phyloP scores from a whole-genome alignment of 2,888 invertebrate genomes.

The Allygus modestus region DNA sequence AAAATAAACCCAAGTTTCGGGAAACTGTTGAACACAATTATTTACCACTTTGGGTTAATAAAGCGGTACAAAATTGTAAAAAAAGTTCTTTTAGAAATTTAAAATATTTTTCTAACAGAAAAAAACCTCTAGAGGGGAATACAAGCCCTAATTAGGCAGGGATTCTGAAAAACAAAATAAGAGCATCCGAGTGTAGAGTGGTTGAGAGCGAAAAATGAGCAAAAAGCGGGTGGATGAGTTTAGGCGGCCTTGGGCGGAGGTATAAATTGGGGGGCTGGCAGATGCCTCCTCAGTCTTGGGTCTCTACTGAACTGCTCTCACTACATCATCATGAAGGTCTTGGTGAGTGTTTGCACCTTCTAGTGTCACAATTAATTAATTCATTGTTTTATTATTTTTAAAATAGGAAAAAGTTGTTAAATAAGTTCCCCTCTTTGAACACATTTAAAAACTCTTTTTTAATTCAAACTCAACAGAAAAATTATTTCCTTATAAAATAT shows the following conservation, averaged over 20 bases:
- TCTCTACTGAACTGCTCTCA: conserved; percentile 36
- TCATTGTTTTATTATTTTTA: conserved; percentile 34
- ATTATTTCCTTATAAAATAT: no score
- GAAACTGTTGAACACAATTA: no score
- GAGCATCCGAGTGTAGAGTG: not conserved
- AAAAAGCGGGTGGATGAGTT: conserved; percentile 49
- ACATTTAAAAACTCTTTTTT: no score
- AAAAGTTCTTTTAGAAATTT: no score
- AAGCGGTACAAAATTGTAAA: no score
- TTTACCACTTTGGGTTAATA: no score
- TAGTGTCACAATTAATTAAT: no score
- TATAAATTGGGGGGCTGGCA: conserved; percentile 41
- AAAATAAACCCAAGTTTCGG: no score
- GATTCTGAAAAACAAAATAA: not conserved
- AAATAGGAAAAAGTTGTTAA: no score
- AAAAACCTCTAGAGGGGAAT: not conserved
- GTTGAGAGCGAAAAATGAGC: conserved; percentile 10
- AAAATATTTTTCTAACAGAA: no score
- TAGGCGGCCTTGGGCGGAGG: conserved; percentile 11
- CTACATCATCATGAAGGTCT: conserved; percentile 71
- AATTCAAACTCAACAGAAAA: no score
- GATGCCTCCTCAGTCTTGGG: conserved; percentile 46
- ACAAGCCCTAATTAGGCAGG: not conserved
- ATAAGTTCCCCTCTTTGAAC: no score
- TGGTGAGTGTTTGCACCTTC: conserved; percentile 71